Percentiles rank a stretch among this genome's conserved stretches.
These are phyloP conservation scores for Myiozetetes cayanensis DNA, from an alignment of 2,113 vertebrate genomes.

Conservation along the genomic window DNA sequence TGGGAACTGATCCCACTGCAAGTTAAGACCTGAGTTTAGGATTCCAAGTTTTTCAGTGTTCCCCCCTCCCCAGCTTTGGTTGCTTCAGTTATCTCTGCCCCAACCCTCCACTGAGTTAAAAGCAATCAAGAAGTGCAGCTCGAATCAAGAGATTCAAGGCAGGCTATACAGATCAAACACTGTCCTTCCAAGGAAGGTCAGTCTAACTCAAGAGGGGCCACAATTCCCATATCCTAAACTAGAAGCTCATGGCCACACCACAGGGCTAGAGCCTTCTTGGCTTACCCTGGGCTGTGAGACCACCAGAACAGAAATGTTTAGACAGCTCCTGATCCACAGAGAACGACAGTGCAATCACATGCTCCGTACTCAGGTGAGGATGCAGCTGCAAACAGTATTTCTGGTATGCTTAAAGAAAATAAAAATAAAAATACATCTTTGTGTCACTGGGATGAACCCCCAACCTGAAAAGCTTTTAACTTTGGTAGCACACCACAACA, in stretches of 20 bases:
- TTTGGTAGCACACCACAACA: conserved; percentile 19
- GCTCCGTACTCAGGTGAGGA: neutral
- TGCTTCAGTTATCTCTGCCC: neutral
- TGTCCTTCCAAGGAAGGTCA: conserved; percentile 18
- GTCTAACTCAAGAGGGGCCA: neutral
- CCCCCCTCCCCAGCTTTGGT: conserved; percentile 38
- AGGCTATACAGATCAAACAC: neutral
- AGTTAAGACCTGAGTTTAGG: conserved; percentile 46
- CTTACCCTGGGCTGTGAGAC: neutral
- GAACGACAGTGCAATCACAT: neutral
- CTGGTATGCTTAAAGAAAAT: neutral
- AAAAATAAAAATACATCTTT: neutral
- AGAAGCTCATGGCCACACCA: neutral
- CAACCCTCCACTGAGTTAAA: neutral
- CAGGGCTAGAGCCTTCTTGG: neutral
- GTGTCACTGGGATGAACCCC: neutral
- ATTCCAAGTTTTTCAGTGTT: neutral
- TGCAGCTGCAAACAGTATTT: neutral
- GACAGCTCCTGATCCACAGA: neutral
- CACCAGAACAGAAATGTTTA: neutral
- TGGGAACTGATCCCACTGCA: conserved; percentile 24
- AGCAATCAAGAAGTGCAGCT: neutral
- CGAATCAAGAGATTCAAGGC: neutral
- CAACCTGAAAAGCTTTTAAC: conserved; percentile 1
- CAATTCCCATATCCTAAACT: neutral